Base-by-base conservation (phyloP, 1,140 invertebrate species). In the Diorhabda elongata region DNA sequence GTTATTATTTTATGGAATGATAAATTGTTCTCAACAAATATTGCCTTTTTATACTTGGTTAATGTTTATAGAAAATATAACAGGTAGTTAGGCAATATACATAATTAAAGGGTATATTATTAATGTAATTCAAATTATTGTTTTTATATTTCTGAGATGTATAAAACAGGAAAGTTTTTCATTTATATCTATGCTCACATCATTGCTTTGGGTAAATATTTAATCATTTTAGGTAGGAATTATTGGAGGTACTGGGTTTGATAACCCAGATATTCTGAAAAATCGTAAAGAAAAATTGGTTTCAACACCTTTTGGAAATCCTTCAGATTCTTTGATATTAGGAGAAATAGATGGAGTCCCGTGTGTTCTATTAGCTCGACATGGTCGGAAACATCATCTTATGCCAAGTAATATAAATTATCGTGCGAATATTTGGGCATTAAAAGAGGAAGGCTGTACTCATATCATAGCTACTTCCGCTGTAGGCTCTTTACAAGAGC, bases 371-470 rank as follows among this genome's bases (percentile, higher is more conserved):
- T 78, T 98, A 9, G 91, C 95, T 0, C 91, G 97, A 74, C 98
- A 99, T 85, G 96, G 96, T 2, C 83, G 90, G 56, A 89, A 90
- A 62, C 97, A 99, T 81, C 85, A 85, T 61, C 87, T 93, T 45
- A 90, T 85, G 81, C 96, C 96, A 0, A 70, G 69, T 42, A 87
- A 90, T 74, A 87, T 99, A 0, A 99, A 99, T 82, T 99, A 98
- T 81, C 87, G 97, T 69, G 98, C 97, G 3, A 99, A 99, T 80
- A 90, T 99, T 60, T 97, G 94, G 91, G 96, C 97, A 2, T 81
- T 99, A 64, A 92, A 94, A 72, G 77, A 91, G 66, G 83, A 88
- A 64, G 95, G 95, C 0, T 98, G 96, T 78, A 98, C 95, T 0
- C 95, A 98, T 80, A 81, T 99, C 5, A 83, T 99, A 65, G 96